A percentile compares a stretch with the other conserved stretches of the same genome.
Conservation (phyloP, 2,888 invertebrate genomes). For the Melieria crassipennis region DNA sequence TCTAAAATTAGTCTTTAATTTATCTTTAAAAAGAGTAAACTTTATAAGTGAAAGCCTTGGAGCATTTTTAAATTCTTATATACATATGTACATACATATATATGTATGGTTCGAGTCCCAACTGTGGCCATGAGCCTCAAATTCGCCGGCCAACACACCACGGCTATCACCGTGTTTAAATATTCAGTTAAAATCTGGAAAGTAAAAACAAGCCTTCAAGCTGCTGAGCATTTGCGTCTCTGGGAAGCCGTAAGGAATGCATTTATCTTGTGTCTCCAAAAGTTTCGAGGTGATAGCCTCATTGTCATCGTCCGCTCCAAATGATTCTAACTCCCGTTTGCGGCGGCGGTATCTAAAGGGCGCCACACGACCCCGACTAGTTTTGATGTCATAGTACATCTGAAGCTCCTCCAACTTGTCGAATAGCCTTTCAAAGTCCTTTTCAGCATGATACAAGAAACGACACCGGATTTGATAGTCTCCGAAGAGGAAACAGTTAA, state of each 20-base stretch:
- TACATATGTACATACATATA: too few species aligned
- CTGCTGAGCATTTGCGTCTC: constrained; percentile 48
- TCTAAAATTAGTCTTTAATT: too few species aligned
- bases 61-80: too few species aligned
- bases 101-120: too few species aligned
- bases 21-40: too few species aligned
- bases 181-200: too few species aligned
- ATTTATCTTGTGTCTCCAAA: constrained; percentile 37
- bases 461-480: constrained; percentile 54
- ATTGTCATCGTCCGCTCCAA: not conserved
- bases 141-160: too few species aligned
- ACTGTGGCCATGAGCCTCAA: too few species aligned
- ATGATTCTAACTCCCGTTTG: constrained; percentile 22
- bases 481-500: constrained; percentile 56
- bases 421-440: constrained; percentile 54
- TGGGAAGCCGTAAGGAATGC: constrained; percentile 56
- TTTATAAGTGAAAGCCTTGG: too few species aligned
- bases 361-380: constrained; percentile 47
- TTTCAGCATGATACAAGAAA: constrained; percentile 55
- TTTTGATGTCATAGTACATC: constrained; percentile 57
- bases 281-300: not conserved
- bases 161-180: too few species aligned
- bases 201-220: constrained; percentile 52
- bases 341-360: constrained; percentile 38
- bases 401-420: constrained; percentile 56